phyloP scores from a whole-genome alignment of 2,113 vertebrate genomes.

The Calonectris borealis region DNA sequence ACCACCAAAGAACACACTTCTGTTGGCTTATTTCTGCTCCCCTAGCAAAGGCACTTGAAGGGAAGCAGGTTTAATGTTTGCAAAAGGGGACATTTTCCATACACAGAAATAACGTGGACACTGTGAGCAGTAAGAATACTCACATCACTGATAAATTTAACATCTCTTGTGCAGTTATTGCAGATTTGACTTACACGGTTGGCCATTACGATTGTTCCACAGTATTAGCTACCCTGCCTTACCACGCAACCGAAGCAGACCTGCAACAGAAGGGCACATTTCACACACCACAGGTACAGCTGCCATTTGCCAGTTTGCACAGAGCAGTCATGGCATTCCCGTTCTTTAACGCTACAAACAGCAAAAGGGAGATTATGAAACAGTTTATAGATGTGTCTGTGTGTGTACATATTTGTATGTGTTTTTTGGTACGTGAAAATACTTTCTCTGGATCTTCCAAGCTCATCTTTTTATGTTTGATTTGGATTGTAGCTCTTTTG shows the following conservation, averaged over 20 bases:
- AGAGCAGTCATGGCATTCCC: accelerated
- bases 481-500: not conserved
- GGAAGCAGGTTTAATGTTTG: not conserved
- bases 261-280: not conserved
- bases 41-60: not conserved
- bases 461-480: not conserved
- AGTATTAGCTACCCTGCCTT: not conserved
- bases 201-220: not conserved
- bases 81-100: not conserved
- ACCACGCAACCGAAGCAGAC: not conserved
- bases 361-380: not conserved
- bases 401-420: accelerated
- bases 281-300: not conserved
- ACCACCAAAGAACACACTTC: not conserved
- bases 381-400: not conserved
- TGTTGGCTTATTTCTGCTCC: not conserved
- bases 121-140: not conserved
- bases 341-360: not conserved
- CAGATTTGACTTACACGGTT: not conserved
- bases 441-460: not conserved
- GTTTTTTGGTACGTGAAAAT: not conserved
- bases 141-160: not conserved
- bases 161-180: not conserved
- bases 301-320: not conserved
- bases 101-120: not conserved